A percentile compares a stretch with the other conserved stretches of the same genome.
phyloP scores from a whole-genome alignment of 2,113 vertebrate genomes.

The Salvelinus fontinalis region DNA sequence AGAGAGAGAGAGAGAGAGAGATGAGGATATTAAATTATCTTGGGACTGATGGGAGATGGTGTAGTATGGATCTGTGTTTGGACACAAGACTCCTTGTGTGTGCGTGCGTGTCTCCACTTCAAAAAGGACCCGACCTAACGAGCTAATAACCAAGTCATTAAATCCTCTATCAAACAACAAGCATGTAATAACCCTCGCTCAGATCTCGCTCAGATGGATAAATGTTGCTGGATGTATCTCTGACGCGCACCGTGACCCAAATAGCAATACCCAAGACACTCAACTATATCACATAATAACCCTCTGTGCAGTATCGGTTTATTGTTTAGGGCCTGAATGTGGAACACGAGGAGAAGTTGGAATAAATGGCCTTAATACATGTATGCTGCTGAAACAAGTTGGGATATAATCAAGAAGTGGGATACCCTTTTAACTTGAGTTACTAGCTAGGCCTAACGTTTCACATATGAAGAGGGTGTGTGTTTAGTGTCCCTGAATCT shows the following conservation, averaged over 20 bases:
- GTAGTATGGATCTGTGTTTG: neutral
- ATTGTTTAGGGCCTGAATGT: slow-evolving; percentile 49
- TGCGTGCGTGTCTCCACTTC: slow-evolving; percentile 27
- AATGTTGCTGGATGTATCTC: slow-evolving; percentile 41
- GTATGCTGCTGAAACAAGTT: neutral
- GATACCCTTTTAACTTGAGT: neutral
- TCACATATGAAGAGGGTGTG: neutral
- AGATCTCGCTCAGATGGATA: slow-evolving; percentile 16
- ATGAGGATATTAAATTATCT: neutral
- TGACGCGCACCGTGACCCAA: slow-evolving; percentile 65
- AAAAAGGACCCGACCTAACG: slow-evolving; percentile 23
- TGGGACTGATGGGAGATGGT: neutral
- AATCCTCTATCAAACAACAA: slow-evolving; percentile 42
- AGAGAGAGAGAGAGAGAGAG: neutral
- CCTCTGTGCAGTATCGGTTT: slow-evolving; percentile 1
- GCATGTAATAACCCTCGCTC: slow-evolving; percentile 34
- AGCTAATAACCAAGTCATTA: slow-evolving; percentile 43
- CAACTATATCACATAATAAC: neutral
- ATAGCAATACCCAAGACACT: slow-evolving; percentile 68
- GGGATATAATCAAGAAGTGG: neutral
- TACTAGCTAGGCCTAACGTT: slow-evolving; percentile 24
- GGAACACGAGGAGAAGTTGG: slow-evolving; percentile 35
- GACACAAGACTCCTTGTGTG: neutral
- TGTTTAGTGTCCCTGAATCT: neutral
- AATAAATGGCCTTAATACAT: slow-evolving; percentile 55